Evolutionary conservation across 2,113 vertebrate genomes (phyloP).

Genomic region (Coptodon bakossiorum): DNA sequence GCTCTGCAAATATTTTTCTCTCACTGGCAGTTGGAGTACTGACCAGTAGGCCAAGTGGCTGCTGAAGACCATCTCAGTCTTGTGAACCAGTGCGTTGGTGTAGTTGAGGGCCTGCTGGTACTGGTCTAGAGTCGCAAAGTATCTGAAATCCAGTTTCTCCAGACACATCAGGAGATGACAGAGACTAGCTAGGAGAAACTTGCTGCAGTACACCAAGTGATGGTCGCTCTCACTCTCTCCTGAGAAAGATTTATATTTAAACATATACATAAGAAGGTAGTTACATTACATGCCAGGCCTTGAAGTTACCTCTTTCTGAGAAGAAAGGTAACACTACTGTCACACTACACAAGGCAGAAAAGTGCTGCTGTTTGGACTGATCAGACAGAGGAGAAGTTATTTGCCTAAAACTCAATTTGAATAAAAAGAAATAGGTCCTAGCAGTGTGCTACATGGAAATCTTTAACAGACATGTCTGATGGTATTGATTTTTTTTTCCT

Average conservation of each 20-base stretch:
- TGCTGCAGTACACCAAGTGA: constrained; percentile 72
- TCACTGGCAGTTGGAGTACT: background rate
- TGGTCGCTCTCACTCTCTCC: constrained; percentile 57
- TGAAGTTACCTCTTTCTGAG: background rate
- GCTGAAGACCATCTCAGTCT: constrained; percentile 66
- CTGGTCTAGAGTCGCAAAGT: constrained; percentile 46
- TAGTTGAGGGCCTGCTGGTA: constrained; percentile 38
- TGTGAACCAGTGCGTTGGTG: constrained; percentile 55
- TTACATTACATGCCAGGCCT: background rate
- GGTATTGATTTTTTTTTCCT: background rate
- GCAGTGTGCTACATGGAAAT: background rate
- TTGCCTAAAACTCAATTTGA: background rate
- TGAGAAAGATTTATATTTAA: constrained; percentile 3
- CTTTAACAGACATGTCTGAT: background rate
- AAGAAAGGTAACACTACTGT: background rate
- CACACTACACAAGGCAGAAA: background rate
- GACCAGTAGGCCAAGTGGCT: constrained; percentile 65
- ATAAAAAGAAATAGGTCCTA: background rate
- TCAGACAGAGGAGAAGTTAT: background rate
- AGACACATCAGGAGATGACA: constrained; percentile 57
- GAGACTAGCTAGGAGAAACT: constrained; percentile 64
- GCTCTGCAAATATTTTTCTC: background rate
- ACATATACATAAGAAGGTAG: background rate
- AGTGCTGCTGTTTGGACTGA: background rate
- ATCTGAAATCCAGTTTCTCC: constrained; percentile 51